Base-by-base conservation (phyloP, 2,797 vertebrate species). In the Pantherophis vulpinus region DNA sequence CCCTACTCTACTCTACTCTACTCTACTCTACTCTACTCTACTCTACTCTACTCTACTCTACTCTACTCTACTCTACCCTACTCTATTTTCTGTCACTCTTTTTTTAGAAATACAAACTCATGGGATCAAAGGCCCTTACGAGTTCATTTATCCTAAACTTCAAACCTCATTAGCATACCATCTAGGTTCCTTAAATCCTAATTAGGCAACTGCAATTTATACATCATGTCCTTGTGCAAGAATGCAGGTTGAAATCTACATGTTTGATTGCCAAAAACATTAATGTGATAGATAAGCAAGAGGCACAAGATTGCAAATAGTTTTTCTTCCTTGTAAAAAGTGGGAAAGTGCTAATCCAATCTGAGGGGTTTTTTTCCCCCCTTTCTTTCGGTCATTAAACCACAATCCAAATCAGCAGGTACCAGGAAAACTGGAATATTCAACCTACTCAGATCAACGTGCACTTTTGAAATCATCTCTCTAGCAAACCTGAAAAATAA, bases 401-500 rank as follows among this genome's bases (percentile, higher is more conserved):
- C 55, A 10, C 0, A 55, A 91, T 86, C 27, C 11, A 51, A 47
- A 51, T 51, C 9, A 54, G 0, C 92, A 93, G 86, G 63, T 74
- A 6, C 10, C 13, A 90, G 10, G 89, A 89, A 90, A 90, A 0
- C 13, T 93, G 25, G 2, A 3, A 91, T 79, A 42, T 95, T 95
- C 70, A 86, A 51, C 61, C 56, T 54, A 2, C 91, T 88, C 60
- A 18, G 42, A 27, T 93, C 51, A 87, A 88, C 66, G 14, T 92
- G 54, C 0, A 0, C 91, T 87, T 60, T 94, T 95, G 58, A 93
- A 59, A 25, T 0, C 0, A 4, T 89, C 89, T 93, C 94, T 20
- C 32, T 91, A 47, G n/a, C 6, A 87, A 89, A 93, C 86, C 25
- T 14, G 0, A 87, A 93, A 95, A 91, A 16, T 7, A 92, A 89